Evolutionary conservation across 2,797 vertebrate species (phyloP).

Genomic region (Falco berigora): DNA sequence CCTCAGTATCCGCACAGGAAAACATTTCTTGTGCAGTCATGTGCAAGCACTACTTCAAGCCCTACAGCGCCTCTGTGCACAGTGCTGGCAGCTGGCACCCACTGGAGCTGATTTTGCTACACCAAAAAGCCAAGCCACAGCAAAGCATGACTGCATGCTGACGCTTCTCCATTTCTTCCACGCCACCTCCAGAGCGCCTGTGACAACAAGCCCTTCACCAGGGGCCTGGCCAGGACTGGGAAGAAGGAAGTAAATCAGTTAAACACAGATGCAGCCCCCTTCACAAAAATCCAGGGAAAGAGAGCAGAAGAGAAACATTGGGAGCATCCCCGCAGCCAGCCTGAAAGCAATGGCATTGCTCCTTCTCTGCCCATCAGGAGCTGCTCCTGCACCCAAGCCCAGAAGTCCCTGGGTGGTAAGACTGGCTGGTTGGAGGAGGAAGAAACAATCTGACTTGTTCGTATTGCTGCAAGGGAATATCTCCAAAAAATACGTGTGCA

Average conservation of each 20-base stretch:
- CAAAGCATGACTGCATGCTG: rapidly evolving
- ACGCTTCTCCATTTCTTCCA: not conserved
- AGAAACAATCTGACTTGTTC: not conserved
- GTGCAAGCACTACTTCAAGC: not conserved
- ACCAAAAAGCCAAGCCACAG: not conserved
- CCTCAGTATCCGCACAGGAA: not conserved
- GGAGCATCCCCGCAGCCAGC: not conserved
- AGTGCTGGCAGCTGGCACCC: not conserved
- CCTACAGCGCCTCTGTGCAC: not conserved
- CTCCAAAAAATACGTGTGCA: rapidly evolving
- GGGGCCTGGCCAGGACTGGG: not conserved
- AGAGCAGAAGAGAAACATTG: not conserved
- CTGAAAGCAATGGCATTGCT: not conserved
- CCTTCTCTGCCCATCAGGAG: not conserved
- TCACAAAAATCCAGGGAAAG: not conserved
- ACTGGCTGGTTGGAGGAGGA: not conserved
- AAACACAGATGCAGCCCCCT: not conserved
- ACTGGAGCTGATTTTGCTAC: not conserved
- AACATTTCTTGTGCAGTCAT: not conserved
- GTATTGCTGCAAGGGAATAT: not conserved
- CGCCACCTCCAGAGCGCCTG: rapidly evolving
- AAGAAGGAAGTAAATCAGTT: not conserved
- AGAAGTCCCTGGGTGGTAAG: not conserved
- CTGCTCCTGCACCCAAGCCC: not conserved
- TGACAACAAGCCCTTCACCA: not conserved